Conservation (phyloP, 1,140 invertebrate species). For the Drosophila nannoptera region DNA sequence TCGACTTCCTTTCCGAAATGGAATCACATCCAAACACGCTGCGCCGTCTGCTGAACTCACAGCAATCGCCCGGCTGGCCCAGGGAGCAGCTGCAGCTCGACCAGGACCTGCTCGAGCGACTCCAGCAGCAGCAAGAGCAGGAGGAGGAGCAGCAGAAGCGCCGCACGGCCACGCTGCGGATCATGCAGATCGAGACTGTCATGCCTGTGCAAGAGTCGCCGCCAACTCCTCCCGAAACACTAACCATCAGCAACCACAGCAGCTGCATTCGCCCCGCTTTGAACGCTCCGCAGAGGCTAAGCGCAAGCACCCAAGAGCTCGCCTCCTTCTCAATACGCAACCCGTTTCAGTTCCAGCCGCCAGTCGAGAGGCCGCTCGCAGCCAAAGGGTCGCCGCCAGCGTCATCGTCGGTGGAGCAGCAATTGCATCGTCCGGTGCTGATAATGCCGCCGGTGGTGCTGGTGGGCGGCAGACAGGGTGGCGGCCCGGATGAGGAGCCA, state of each 20-base stretch:
- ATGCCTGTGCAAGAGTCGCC: conserved; percentile 40
- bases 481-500: conserved; percentile 58
- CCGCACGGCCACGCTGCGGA: conserved; percentile 16
- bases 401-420: conserved; percentile 51
- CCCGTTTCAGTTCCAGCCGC: conserved; percentile 65
- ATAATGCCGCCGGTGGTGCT: conserved; percentile 75
- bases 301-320: conserved; percentile 18
- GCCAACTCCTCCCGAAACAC: conserved; percentile 27
- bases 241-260: conserved; percentile 24
- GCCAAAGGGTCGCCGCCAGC: conserved; percentile 7
- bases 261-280: background rate
- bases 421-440: conserved; percentile 77
- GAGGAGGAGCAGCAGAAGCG: conserved; percentile 33
- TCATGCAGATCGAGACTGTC: conserved; percentile 27
- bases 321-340: conserved; percentile 38
- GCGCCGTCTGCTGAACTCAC: conserved; percentile 47
- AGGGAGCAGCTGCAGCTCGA: conserved; percentile 54
- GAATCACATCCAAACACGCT: conserved; percentile 72
- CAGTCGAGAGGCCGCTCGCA: conserved; percentile 13
- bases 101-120: conserved; percentile 40
- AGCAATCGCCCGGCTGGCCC: conserved; percentile 14
- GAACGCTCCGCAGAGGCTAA: conserved; percentile 21
- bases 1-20: conserved; percentile 89
- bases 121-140: conserved; percentile 46
- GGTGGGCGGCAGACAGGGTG: conserved; percentile 60